phyloP scores from a whole-genome alignment of 2,113 vertebrate species.

The Corythoichthys haematopterus region DNA sequence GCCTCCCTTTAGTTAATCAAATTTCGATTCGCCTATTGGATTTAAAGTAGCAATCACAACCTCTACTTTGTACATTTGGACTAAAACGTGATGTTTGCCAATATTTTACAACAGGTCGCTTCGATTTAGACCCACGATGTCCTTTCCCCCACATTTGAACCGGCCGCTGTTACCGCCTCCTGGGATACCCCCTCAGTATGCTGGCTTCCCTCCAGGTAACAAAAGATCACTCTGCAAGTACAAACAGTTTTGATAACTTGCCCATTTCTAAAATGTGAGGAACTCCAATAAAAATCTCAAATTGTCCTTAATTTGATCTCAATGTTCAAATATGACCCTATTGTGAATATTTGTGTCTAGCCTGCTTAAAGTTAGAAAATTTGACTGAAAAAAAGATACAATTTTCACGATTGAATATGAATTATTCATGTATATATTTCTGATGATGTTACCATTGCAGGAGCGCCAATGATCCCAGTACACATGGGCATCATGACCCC shows the following conservation, averaged over 20 bases:
- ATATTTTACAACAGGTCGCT: slow-evolving; percentile 66
- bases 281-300: background rate
- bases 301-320: too few species aligned
- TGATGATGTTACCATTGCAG: slow-evolving; percentile 53
- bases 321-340: background rate
- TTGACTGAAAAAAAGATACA: background rate
- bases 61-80: background rate
- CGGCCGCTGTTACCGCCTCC: slow-evolving; percentile 88
- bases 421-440: background rate
- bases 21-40: background rate
- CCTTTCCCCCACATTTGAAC: slow-evolving; percentile 95
- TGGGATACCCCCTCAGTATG: slow-evolving; percentile 91
- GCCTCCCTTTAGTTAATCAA: background rate
- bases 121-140: slow-evolving; percentile 76
- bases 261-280: background rate
- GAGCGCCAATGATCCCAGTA: slow-evolving; percentile 94
- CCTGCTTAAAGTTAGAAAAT: background rate
- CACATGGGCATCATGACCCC: slow-evolving; percentile 97
- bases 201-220: slow-evolving; percentile 88
- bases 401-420: background rate
- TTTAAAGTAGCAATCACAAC: too few species aligned
- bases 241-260: background rate
- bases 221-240: background rate
- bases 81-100: slow-evolving; percentile 6
- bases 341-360: background rate